Evolutionary conservation across 2,113 vertebrate species (phyloP), one percentile per base, ranked within the genome.

Genomic region (Nicator chloris): DNA sequence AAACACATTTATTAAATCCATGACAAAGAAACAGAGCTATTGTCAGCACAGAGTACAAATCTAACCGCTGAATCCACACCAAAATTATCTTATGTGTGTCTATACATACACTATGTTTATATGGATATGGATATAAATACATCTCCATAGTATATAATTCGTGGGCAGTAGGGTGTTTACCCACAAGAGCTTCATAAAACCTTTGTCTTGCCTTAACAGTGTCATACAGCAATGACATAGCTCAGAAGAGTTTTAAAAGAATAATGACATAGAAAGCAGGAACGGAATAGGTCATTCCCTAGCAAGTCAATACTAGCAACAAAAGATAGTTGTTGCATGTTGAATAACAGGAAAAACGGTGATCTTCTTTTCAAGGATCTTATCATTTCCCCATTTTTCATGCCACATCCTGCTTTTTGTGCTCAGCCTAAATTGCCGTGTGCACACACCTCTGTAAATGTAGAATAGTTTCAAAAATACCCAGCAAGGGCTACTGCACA

Each of bases 391-490:
- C 49, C 8, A 20, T 27, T 51, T 88, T 91, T 64, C 47, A 80
- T 39, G 21, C 15, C 20, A 70, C 3, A 5, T 37, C 11, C 35
- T 64, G 8, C 19, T 31, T 77, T 90, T 53, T 70, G 13, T 61
- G 26, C 12, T 50, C 15, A 75, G 2, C 2, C 0, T 24, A 66
- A 27, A 15, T 16, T 73, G 11, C 11, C 5, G 1, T 7, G 16
- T 42, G 3, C 18, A 6, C 18, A 6, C 10, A 77, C 4, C 6
- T 57, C 54, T 68, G 30, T 47, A 33, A 93, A 69, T 2, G 13
- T 0, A 88, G 3, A 65, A n/a, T 51, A 51, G 4, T 19, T 70
- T 76, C 13, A 28, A 57, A 91, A 94, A 69, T 40, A 44, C 6
- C 4, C 45, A 28, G 13, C 22, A 17, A 61, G 7, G 7, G 7